Conservation (phyloP, 2,797 vertebrate species). For the Channa striata region DNA sequence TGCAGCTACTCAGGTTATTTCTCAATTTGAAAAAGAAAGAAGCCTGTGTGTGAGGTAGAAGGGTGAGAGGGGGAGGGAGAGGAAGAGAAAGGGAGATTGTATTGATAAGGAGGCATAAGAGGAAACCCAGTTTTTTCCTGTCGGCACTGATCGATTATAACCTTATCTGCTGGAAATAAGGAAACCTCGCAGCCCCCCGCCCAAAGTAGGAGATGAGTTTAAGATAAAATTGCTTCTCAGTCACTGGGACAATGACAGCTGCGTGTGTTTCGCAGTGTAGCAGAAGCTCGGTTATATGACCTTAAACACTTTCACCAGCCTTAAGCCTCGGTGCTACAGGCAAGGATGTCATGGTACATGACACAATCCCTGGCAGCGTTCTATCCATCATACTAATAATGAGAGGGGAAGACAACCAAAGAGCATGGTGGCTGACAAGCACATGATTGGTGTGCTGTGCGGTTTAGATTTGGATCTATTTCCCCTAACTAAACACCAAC, state of each 20-base stretch:
- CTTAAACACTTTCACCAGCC: constrained; percentile 17
- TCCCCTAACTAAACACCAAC: not conserved
- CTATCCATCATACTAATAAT: constrained; percentile 44
- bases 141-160: constrained; percentile 62
- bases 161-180: constrained; percentile 67
- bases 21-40: constrained; percentile 43
- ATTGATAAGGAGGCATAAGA: constrained; percentile 66
- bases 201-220: constrained; percentile 62
- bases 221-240: constrained; percentile 73
- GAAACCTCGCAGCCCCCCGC: constrained; percentile 37
- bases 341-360: constrained; percentile 39
- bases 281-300: constrained; percentile 7
- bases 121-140: constrained; percentile 65
- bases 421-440: constrained; percentile 37
- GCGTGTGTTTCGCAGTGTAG: constrained; percentile 31
- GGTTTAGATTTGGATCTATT: constrained; percentile 32
- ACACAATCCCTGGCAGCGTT: constrained; percentile 54
- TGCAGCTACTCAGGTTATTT: constrained; percentile 69
- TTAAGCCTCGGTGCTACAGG: constrained; percentile 10
- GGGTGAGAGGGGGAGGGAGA: not conserved
- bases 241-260: constrained; percentile 41
- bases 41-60: constrained; percentile 49
- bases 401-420: not conserved
- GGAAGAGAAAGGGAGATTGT: constrained; percentile 47
- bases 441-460: constrained; percentile 18